Conservation (phyloP, 2,888 invertebrate genomes). For the Dioctria linearis region DNA sequence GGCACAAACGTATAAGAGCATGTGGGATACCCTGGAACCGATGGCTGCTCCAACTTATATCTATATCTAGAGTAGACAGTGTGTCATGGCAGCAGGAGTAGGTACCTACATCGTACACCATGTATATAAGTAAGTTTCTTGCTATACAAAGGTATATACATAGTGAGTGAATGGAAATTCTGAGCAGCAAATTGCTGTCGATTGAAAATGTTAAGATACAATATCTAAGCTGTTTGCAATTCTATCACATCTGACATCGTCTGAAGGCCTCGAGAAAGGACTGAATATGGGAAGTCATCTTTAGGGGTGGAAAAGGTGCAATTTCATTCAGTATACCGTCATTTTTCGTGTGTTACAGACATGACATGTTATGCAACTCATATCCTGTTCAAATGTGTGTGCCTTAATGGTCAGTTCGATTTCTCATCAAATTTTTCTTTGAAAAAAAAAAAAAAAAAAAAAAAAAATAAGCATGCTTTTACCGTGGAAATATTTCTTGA, state of each 20-base stretch:
- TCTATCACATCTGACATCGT: conserved; percentile 60
- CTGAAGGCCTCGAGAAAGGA: conserved; percentile 54
- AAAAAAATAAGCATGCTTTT: no score
- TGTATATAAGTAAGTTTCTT: background rate
- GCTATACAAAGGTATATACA: no score
- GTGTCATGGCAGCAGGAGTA: conserved; percentile 23
- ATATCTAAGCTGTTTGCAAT: conserved; percentile 61
- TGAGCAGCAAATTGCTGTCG: conserved; percentile 56
- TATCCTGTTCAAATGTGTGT: conserved; percentile 15
- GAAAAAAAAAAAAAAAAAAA: no score
- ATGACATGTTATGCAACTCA: conserved; percentile 46
- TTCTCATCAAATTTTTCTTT: conserved; percentile 11
- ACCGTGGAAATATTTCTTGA: no score
- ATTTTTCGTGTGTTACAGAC: background rate
- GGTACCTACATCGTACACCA: background rate
- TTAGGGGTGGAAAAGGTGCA: conserved; percentile 39
- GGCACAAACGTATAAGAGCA: background rate
- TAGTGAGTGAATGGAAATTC: conserved; percentile 5
- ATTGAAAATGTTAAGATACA: conserved; percentile 60
- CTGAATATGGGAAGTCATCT: conserved; percentile 48
- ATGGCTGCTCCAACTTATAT: conserved; percentile 6
- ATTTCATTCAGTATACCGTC: conserved; percentile 25
- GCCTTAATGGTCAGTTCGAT: conserved; percentile 42
- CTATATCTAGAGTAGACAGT: conserved; percentile 31
- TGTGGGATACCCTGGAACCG: background rate